phyloP scores from a whole-genome alignment of 2,797 vertebrate genomes.

The Gymnodraco acuticeps region DNA sequence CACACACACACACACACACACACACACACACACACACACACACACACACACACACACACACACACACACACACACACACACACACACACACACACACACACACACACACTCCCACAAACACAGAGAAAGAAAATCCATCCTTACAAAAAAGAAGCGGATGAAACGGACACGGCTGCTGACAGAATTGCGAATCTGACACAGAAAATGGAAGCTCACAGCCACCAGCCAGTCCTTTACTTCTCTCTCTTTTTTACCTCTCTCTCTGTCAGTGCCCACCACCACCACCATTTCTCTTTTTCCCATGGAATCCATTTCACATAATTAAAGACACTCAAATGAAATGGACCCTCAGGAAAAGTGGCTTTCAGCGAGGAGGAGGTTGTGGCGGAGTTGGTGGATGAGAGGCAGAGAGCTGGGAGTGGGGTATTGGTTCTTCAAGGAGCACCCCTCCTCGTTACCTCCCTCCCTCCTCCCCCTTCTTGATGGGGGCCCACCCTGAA shows the following conservation, averaged over 20 bases:
- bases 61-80: slow-evolving; percentile 4
- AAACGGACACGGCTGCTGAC: slow-evolving; percentile 76
- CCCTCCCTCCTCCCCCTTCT: slow-evolving; percentile 48
- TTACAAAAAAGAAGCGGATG: slow-evolving; percentile 58
- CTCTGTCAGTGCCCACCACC: slow-evolving; percentile 63
- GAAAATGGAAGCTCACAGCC: slow-evolving; percentile 54
- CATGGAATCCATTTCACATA: slow-evolving; percentile 94
- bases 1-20: slow-evolving; percentile 6
- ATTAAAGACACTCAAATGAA: slow-evolving; percentile 97
- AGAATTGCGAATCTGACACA: slow-evolving; percentile 73
- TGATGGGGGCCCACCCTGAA: slow-evolving; percentile 67
- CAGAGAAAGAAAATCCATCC: slow-evolving; percentile 69
- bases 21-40: slow-evolving; percentile 18
- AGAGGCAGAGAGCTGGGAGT: slow-evolving; percentile 79
- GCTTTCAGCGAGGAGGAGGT: slow-evolving; percentile 90
- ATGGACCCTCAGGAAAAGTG: slow-evolving; percentile 94
- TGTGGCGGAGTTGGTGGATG: slow-evolving; percentile 71
- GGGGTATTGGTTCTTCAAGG: slow-evolving; percentile 90
- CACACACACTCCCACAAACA: slow-evolving; percentile 19
- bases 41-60: slow-evolving; percentile 17
- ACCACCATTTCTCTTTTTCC: slow-evolving; percentile 78
- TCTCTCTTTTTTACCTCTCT: slow-evolving; percentile 33
- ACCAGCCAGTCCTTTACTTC: slow-evolving; percentile 49
- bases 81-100: slow-evolving; percentile 12
- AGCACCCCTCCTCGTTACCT: slow-evolving; percentile 75